Conservation (phyloP, 2,113 vertebrate genomes). For the Cyprinodon tularosa region DNA sequence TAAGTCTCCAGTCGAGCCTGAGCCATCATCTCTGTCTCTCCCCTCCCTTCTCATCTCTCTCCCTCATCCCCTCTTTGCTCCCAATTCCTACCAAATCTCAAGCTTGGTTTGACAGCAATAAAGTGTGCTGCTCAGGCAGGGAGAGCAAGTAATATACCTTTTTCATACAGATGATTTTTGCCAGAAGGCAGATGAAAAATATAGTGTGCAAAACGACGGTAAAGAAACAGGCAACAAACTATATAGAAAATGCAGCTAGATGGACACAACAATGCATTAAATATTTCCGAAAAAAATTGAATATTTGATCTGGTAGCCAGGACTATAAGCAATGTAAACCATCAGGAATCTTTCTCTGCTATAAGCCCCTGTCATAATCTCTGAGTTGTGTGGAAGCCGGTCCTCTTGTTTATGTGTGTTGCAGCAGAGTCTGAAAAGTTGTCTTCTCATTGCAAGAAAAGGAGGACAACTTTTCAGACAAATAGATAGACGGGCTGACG, state of each 20-base stretch:
- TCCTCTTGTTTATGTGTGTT: conserved; percentile 60
- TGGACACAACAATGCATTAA: conserved; percentile 24
- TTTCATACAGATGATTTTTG: conserved; percentile 63
- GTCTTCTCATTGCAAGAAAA: conserved; percentile 46
- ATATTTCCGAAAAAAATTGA: conserved; percentile 23
- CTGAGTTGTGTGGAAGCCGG: conserved; percentile 28
- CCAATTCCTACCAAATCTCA: conserved; percentile 70
- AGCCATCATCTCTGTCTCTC: conserved; percentile 48
- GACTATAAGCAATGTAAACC: conserved; percentile 10
- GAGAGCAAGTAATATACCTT: conserved; percentile 63
- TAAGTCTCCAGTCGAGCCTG: conserved; percentile 45
- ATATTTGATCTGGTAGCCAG: conserved; percentile 12
- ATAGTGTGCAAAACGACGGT: conserved; percentile 37
- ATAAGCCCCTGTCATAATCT: conserved; percentile 40
- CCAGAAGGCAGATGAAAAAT: conserved; percentile 63
- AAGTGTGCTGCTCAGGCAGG: conserved; percentile 66
- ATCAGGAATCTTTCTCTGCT: conserved; percentile 1
- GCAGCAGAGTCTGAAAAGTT: conserved; percentile 54
- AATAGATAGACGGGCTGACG: conserved; percentile 30
- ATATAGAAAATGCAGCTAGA: conserved; percentile 27
- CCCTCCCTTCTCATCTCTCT: conserved; percentile 13
- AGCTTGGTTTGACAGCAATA: conserved; percentile 76
- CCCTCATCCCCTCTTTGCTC: conserved; percentile 38
- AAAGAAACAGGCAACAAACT: conserved; percentile 43
- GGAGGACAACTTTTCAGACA: too few relatives aligned